Evolutionary conservation across 1,140 invertebrate species (phyloP).

Genomic region (Lordiphosa collinella): DNA sequence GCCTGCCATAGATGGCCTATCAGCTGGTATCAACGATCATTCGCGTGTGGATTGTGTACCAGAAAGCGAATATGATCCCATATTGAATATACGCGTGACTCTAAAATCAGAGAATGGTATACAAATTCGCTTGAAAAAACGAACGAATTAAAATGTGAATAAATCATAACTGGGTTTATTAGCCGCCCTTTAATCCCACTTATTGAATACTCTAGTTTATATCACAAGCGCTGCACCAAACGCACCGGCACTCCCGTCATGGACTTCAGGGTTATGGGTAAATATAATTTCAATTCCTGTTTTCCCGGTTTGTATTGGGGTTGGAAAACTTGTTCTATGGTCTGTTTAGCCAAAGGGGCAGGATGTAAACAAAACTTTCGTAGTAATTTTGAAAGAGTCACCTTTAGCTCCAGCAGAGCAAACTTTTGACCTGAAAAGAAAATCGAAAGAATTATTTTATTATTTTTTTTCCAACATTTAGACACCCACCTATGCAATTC

Average conservation of each 20-base stretch:
- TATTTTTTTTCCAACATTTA: not conserved
- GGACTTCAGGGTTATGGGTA: conserved; percentile 46
- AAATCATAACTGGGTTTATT: not conserved
- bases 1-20: conserved; percentile 55
- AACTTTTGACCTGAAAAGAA: conserved; percentile 80
- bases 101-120: conserved; percentile 75
- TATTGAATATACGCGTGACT: conserved; percentile 63
- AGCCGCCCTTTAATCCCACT: not conserved
- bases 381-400: conserved; percentile 74
- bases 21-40: conserved; percentile 66
- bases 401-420: conserved; percentile 80
- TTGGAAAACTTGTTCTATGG: conserved; percentile 24
- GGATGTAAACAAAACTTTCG: conserved; percentile 56
- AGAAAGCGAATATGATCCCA: conserved; percentile 66
- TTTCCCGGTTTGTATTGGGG: conserved; percentile 17
- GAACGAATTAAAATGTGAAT: not conserved
- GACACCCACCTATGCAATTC: conserved; percentile 59
- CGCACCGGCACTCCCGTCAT: conserved; percentile 35
- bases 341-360: conserved; percentile 25
- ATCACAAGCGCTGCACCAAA: conserved; percentile 18
- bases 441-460: not conserved
- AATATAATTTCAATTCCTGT: conserved; percentile 28
- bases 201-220: no score
- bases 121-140: conserved; percentile 51
- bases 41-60: conserved; percentile 59